Conservation (phyloP, 2,797 vertebrate genomes). For the Notoglanidium macrostoma region DNA sequence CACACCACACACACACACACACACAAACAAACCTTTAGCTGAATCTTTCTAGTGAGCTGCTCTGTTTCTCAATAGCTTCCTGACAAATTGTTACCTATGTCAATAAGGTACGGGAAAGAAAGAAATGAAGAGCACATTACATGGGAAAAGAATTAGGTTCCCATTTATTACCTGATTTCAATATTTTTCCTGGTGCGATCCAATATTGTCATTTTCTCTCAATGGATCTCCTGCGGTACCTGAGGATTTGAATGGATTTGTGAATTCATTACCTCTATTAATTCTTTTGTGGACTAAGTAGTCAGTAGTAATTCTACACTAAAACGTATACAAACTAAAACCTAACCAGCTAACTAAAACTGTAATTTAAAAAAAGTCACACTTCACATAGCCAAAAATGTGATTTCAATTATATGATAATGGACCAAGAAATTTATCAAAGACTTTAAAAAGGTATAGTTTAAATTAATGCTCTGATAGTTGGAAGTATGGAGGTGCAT, state of each 20-base stretch:
- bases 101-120: background rate
- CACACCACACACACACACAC: background rate
- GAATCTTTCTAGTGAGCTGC: background rate
- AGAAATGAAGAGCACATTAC: background rate
- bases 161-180: conserved; percentile 7
- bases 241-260: conserved; percentile 6
- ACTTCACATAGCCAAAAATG: background rate
- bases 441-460: background rate
- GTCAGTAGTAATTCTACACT: background rate
- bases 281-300: background rate
- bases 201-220: background rate
- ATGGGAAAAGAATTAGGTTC: background rate
- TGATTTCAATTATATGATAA: background rate
- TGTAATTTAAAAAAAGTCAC: background rate
- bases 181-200: background rate
- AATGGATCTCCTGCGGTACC: background rate
- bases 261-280: conserved; percentile 10
- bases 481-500: background rate
- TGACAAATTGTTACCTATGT: conserved; percentile 7
- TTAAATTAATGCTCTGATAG: background rate
- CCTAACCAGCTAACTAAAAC: background rate
- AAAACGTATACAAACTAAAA: background rate
- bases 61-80: background rate
- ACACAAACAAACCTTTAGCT: background rate
- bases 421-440: background rate